Evolutionary conservation across 2,888 invertebrate genomes (phyloP).

Genomic region (Oligia strigilis): DNA sequence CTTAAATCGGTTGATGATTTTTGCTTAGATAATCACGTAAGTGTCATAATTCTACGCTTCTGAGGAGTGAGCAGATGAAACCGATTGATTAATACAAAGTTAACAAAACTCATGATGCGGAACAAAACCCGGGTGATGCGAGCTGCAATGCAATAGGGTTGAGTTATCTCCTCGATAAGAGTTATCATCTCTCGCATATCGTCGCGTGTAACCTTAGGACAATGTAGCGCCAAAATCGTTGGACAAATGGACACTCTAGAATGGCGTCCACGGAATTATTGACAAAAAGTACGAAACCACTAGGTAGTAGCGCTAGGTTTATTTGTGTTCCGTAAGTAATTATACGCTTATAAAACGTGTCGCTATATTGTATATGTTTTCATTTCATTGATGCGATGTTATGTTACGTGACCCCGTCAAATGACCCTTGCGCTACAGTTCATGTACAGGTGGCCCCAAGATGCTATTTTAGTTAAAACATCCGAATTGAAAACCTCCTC

Average conservation of each 20-base stretch:
- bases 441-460: too few species aligned
- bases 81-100: background rate
- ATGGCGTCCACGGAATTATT: background rate
- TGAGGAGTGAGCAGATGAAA: background rate
- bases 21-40: background rate
- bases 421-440: too few species aligned
- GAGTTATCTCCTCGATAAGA: constrained; percentile 20
- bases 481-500: too few species aligned
- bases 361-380: too few species aligned
- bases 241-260: background rate
- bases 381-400: too few species aligned
- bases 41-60: background rate
- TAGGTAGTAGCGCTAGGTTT: too few species aligned
- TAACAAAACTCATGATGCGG: background rate
- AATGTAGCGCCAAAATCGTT: too few species aligned
- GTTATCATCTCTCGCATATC: background rate
- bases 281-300: background rate
- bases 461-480: too few species aligned
- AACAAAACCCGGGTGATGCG: background rate
- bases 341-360: too few species aligned
- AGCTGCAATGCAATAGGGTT: background rate
- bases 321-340: background rate
- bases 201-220: background rate
- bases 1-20: background rate
- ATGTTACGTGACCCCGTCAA: too few species aligned